Percentiles rank a stretch among this genome's conserved stretches.
phyloP scores from a whole-genome alignment of 2,113 vertebrate species.

The Leptodactylus fuscus region DNA sequence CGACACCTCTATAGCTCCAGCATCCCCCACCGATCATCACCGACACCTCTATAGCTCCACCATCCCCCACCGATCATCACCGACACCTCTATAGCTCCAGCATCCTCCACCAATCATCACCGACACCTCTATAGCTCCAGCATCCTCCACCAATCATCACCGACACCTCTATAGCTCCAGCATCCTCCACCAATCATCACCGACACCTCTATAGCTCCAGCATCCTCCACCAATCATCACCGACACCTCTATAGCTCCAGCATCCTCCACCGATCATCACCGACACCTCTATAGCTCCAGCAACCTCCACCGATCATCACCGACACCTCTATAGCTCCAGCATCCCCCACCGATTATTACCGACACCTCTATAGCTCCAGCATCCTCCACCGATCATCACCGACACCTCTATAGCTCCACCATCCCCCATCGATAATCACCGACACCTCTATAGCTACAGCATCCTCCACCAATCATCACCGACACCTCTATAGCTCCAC shows the following conservation, averaged over 20 bases:
- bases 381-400: neutral
- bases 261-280: neutral
- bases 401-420: neutral
- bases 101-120: neutral
- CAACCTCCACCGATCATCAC: neutral
- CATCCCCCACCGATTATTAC: neutral
- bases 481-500: no score
- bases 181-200: no score
- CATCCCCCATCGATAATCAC: neutral
- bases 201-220: no score
- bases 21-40: neutral
- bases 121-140: no score
- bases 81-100: neutral
- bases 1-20: no score
- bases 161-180: no score
- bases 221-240: neutral
- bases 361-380: neutral
- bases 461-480: neutral
- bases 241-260: neutral
- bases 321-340: neutral
- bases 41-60: neutral
- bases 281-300: neutral
- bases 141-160: no score
- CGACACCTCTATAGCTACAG: no score
- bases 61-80: neutral